These are phyloP conservation scores for Elymnias hypermnestra DNA, from an alignment of 1,140 invertebrate species.

Conservation along the genomic window DNA sequence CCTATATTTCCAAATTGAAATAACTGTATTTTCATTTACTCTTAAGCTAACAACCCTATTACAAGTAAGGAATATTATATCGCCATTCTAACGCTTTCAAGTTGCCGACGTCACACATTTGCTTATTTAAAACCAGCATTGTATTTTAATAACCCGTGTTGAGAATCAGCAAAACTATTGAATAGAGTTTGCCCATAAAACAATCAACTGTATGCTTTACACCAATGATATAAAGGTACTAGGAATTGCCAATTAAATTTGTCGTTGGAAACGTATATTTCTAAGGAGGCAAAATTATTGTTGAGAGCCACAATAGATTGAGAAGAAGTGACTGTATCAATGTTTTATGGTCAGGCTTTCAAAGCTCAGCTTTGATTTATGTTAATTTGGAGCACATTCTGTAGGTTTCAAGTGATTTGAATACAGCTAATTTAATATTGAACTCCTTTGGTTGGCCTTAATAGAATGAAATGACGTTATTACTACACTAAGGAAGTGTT, in stretches of 20 bases:
- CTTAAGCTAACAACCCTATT: constrained; percentile 32
- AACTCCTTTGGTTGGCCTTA: not conserved
- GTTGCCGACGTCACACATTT: constrained; percentile 52
- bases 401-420: constrained; percentile 2
- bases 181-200: constrained; percentile 6
- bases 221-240: not conserved
- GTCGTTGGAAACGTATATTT: constrained; percentile 7
- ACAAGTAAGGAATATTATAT: constrained; percentile 48
- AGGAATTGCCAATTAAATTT: not conserved
- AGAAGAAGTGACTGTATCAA: constrained; percentile 23
- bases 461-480: not conserved
- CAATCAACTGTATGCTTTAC: constrained; percentile 14
- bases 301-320: constrained; percentile 22
- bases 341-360: constrained; percentile 25
- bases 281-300: constrained; percentile 12
- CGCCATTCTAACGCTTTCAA: constrained; percentile 50
- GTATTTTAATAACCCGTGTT: constrained; percentile 59
- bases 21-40: too few relatives aligned
- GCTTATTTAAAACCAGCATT: constrained; percentile 43
- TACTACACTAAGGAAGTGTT: too few relatives aligned
- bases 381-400: constrained; percentile 11
- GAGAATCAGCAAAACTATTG: constrained; percentile 37
- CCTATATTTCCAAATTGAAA: too few relatives aligned
- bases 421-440: constrained; percentile 8
- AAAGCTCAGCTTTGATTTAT: constrained; percentile 18